These are phyloP conservation scores for Enteromius thamalakanensis DNA, from an alignment of 2,797 vertebrate species.

Conservation along the genomic window DNA sequence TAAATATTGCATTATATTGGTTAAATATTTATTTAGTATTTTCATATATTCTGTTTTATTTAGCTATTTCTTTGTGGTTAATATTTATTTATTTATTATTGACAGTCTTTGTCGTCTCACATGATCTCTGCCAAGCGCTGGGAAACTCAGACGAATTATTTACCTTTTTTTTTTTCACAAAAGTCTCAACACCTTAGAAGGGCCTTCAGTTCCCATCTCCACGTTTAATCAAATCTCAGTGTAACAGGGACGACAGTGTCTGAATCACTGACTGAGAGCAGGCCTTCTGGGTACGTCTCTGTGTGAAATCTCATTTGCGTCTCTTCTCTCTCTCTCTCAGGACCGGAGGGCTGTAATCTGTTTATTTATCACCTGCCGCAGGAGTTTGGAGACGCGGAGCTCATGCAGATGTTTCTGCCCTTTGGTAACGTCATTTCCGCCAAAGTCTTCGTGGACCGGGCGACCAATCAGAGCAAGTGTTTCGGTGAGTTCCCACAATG, in stretches of 20 bases:
- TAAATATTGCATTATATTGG: neutral
- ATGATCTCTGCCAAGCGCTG: neutral
- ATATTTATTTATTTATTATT: neutral
- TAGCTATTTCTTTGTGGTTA: neutral
- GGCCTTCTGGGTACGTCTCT: conserved; percentile 20
- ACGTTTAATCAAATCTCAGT: neutral
- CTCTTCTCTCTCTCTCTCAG: conserved; percentile 65
- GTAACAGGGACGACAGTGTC: neutral
- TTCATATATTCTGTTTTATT: neutral
- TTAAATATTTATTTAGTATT: neutral
- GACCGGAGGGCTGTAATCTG: conserved; percentile 92
- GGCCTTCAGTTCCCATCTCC: neutral
- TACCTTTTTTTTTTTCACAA: neutral
- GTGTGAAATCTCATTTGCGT: neutral
- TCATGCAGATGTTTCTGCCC: conserved; percentile 99
- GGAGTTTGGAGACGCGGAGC: conserved; percentile 98
- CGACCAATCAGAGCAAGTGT: conserved; percentile 82
- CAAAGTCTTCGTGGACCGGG: conserved; percentile 99
- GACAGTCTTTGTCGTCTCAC: neutral
- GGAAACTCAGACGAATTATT: neutral
- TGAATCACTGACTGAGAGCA: conserved; percentile 11
- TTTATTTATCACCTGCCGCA: conserved; percentile 99
- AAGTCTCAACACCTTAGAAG: neutral
- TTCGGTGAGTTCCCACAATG: conserved; percentile 87
- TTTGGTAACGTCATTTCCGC: conserved; percentile 99